Conservation (phyloP, 2,888 invertebrate species). For the Drosophila acutilabella region DNA sequence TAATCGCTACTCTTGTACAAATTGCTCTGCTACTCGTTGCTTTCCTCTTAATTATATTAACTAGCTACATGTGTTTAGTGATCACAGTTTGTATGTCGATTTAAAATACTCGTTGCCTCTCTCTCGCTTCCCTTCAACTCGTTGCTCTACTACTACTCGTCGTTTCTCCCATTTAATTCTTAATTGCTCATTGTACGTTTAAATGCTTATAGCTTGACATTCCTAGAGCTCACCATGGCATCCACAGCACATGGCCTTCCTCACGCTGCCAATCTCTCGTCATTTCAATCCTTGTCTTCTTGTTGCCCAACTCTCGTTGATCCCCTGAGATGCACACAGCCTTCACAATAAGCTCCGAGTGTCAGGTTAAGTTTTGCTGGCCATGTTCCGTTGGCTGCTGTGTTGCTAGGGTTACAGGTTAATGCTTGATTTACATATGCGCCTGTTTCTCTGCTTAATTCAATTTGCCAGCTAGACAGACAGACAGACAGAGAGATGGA, state of each 20-base stretch:
- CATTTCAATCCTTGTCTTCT: neutral
- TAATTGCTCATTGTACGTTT: neutral
- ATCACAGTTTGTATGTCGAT: neutral
- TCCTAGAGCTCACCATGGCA: no score
- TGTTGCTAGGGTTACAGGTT: constrained; percentile 13
- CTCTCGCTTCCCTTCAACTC: neutral
- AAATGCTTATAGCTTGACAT: neutral
- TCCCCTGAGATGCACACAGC: neutral
- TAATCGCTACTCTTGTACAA: no score
- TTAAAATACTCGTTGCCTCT: neutral
- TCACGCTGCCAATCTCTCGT: constrained; percentile 1
- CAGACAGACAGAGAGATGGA: neutral
- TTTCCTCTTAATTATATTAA: neutral
- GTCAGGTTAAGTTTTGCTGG: constrained; percentile 6
- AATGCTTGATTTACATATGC: constrained; percentile 13
- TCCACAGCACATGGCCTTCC: neutral
- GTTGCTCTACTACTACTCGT: neutral
- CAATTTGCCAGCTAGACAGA: constrained; percentile 27
- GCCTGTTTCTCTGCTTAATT: constrained; percentile 23
- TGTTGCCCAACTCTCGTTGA: neutral
- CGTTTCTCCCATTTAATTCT: neutral
- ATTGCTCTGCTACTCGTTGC: no score
- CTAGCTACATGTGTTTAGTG: neutral
- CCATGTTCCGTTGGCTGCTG: constrained; percentile 9
- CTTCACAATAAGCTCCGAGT: constrained; percentile 9